These are phyloP conservation scores for Crambe crambe DNA, from an alignment of 37 sponge, comb jelly and placozoan species.

Conservation along the genomic window DNA sequence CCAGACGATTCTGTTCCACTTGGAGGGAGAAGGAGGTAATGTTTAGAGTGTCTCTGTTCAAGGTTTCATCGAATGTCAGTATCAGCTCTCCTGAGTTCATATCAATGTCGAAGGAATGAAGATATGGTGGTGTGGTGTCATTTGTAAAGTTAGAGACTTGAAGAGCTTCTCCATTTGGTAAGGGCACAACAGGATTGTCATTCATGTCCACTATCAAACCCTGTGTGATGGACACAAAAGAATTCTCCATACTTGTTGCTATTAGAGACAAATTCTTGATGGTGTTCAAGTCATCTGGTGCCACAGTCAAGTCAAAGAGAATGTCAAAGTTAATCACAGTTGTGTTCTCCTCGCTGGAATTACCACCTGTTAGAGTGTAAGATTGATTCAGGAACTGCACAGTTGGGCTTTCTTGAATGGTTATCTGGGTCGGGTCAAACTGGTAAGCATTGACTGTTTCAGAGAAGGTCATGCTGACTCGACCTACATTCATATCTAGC, in stretches of 20 bases:
- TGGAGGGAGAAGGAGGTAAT: slow-evolving; percentile 59
- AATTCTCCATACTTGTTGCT: slow-evolving; percentile 43
- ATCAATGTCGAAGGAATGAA: slow-evolving; percentile 88
- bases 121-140: slow-evolving; percentile 77
- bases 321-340: slow-evolving; percentile 74
- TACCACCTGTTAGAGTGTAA: slow-evolving; percentile 69
- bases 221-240: slow-evolving; percentile 61
- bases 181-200: slow-evolving; percentile 68
- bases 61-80: slow-evolving; percentile 80
- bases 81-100: slow-evolving; percentile 71
- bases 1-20: slow-evolving; percentile 20
- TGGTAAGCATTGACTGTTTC: slow-evolving; percentile 87
- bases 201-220: slow-evolving; percentile 86
- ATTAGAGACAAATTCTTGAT: slow-evolving; percentile 53
- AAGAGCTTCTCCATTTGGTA: slow-evolving; percentile 56
- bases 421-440: slow-evolving; percentile 66
- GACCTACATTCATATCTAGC: slow-evolving; percentile 82
- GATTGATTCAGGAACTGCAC: slow-evolving; percentile 7
- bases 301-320: slow-evolving; percentile 42
- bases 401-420: slow-evolving; percentile 36
- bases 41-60: slow-evolving; percentile 65
- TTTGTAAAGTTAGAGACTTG: slow-evolving; percentile 56
- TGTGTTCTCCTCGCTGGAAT: slow-evolving; percentile 54
- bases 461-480: slow-evolving; percentile 75
- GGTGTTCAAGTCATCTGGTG: slow-evolving; percentile 76